A percentile compares a stretch with the other conserved stretches of the same genome.
phyloP scores from a whole-genome alignment of 2,888 invertebrate genomes.

The Hemicrepidius hirtus region DNA sequence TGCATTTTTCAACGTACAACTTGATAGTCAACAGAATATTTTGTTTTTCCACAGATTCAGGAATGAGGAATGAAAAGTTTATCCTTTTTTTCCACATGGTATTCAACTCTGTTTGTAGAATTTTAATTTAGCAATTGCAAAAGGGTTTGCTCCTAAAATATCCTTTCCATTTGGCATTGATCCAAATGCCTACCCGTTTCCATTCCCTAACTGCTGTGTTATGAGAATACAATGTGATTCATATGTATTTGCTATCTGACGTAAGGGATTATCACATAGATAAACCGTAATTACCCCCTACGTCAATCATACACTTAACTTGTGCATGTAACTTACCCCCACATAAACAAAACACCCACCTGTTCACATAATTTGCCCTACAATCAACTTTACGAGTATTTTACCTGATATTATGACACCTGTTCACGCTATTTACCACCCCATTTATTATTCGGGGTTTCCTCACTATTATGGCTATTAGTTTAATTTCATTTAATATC shows the following conservation, averaged over 20 bases:
- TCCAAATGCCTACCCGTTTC: too few relatives aligned
- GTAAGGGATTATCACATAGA: slow-evolving; percentile 3
- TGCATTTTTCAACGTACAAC: slow-evolving; percentile 1
- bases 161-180: too few relatives aligned
- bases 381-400: slow-evolving; percentile 9
- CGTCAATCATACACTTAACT: slow-evolving; percentile 21
- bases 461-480: background rate
- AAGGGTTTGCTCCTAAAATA: too few relatives aligned
- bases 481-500: too few relatives aligned
- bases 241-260: background rate
- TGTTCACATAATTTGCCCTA: slow-evolving; percentile 9
- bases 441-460: background rate
- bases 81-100: too few relatives aligned
- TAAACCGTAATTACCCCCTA: slow-evolving; percentile 2
- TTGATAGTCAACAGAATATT: background rate
- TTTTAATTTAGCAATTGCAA: too few relatives aligned
- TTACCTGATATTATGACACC: background rate
- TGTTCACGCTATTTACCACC: background rate
- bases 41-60: too few relatives aligned
- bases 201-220: background rate
- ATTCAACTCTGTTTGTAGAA: too few relatives aligned
- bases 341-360: slow-evolving; percentile 13
- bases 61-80: background rate
- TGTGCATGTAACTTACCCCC: slow-evolving; percentile 2
- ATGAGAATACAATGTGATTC: background rate